phyloP scores from a whole-genome alignment of 2,888 invertebrate species.

The Pseudeuparius sepicola region DNA sequence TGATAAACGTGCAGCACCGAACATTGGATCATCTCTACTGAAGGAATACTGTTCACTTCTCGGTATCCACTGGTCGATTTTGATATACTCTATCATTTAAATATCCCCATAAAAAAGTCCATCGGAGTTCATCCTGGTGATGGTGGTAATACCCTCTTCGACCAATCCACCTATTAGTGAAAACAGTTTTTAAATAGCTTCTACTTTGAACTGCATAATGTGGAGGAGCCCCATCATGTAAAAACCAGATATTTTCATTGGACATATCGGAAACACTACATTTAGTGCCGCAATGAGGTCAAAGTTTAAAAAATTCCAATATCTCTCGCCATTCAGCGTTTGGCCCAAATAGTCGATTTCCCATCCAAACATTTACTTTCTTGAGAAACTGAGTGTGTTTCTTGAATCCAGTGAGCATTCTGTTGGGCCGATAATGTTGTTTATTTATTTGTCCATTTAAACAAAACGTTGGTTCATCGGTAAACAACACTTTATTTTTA shows the following conservation, averaged over 20 bases:
- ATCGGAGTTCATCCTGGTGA: conserved; percentile 1
- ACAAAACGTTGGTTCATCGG: too few relatives aligned
- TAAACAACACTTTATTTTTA: too few relatives aligned
- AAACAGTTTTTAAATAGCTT: background rate
- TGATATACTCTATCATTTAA: conserved; percentile 2
- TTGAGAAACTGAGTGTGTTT: too few relatives aligned
- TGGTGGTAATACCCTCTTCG: conserved; percentile 1
- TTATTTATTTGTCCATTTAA: too few relatives aligned
- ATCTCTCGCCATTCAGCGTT: conserved; percentile 2
- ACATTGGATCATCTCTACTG: background rate
- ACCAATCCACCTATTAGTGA: conserved; percentile 1
- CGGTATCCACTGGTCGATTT: conserved; percentile 3
- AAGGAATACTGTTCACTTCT: background rate
- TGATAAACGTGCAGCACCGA: conserved; percentile 2
- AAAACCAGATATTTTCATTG: background rate
- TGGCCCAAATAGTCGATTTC: conserved; percentile 1
- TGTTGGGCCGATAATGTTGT: too few relatives aligned
- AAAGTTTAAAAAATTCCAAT: conserved; percentile 2
- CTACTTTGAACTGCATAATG: background rate
- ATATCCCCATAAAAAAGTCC: conserved; percentile 2
- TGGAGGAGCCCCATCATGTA: conserved; percentile 1
- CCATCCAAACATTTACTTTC: conserved; percentile 3
- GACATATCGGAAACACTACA: conserved; percentile 3
- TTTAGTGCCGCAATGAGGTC: conserved; percentile 2
- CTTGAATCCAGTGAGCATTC: too few relatives aligned